These are phyloP conservation scores for Pachyrhynchus sulphureomaculatus DNA, from an alignment of 1,140 invertebrate species.

Conservation along the genomic window DNA sequence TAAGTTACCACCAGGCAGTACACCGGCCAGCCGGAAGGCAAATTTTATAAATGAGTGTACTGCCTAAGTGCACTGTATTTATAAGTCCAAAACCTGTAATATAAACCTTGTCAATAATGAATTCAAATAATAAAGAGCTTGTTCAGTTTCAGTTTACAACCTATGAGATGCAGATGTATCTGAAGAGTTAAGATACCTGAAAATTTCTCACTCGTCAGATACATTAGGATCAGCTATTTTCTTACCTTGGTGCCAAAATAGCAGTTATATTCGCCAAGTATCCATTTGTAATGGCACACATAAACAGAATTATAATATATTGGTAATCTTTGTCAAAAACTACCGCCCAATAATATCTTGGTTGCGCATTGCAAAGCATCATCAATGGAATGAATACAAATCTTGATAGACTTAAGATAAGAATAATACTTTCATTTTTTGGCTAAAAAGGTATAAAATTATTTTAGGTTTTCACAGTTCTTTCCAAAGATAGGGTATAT, in stretches of 20 bases:
- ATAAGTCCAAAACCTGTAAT: too few species aligned
- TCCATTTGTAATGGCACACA: conserved; percentile 85
- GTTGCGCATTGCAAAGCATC: conserved; percentile 85
- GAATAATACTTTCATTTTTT: conserved; percentile 63
- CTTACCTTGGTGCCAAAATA: conserved; percentile 80
- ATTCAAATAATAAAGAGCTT: too few species aligned
- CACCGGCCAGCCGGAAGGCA: too few species aligned
- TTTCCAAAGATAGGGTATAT: conserved; percentile 2
- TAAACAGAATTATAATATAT: conserved; percentile 79
- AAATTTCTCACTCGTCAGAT: too few species aligned
- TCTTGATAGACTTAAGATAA: conserved; percentile 65
- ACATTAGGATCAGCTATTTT: too few species aligned
- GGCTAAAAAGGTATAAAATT: conserved; percentile 61
- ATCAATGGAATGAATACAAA: conserved; percentile 79
- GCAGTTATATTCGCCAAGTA: conserved; percentile 86
- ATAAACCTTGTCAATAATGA: too few species aligned
- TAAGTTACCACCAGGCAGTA: too few species aligned
- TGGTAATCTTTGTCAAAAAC: conserved; percentile 77
- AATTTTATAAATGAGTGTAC: too few species aligned
- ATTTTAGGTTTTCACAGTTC: conserved; percentile 2
- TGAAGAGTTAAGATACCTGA: too few species aligned
- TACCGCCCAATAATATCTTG: conserved; percentile 72
- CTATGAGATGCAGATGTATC: too few species aligned
- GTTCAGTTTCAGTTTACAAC: too few species aligned
- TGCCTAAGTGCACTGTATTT: too few species aligned